phyloP scores from a whole-genome alignment of 1,140 invertebrate species.

The Aleiodes sp. region DNA sequence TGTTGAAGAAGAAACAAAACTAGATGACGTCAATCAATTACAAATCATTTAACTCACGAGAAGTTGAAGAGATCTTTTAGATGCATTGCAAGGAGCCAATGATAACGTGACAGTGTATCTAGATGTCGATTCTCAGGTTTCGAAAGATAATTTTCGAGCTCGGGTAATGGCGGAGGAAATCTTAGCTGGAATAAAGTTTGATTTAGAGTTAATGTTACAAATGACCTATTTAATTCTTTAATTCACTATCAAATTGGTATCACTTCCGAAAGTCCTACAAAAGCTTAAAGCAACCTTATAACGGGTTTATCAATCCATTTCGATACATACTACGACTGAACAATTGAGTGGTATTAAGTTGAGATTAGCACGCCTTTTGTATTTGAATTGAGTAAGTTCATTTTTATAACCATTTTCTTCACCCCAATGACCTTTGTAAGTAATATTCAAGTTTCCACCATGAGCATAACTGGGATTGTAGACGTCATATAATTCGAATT shows the following conservation, averaged over 20 bases:
- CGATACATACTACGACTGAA: constrained; percentile 65
- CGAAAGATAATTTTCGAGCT: constrained; percentile 68
- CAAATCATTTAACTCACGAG: constrained; percentile 58
- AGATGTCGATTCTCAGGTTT: constrained; percentile 64
- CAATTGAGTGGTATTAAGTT: constrained; percentile 64
- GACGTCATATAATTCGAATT: constrained; percentile 48
- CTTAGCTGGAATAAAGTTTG: no score
- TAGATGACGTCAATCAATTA: no score
- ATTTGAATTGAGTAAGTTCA: constrained; percentile 54
- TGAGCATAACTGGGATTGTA: constrained; percentile 66
- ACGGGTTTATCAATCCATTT: no score
- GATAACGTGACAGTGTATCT: constrained; percentile 72
- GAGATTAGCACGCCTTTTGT: constrained; percentile 65
- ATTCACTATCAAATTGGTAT: no score
- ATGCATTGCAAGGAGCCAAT: constrained; percentile 68
- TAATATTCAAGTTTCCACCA: constrained; percentile 64
- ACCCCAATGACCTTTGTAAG: constrained; percentile 63
- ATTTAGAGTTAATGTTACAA: no score
- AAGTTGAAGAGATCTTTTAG: constrained; percentile 73
- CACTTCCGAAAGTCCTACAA: no score
- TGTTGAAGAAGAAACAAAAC: no score
- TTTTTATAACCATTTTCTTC: constrained; percentile 45
- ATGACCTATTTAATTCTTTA: no score
- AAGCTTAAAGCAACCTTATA: no score
- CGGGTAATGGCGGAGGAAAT: constrained; percentile 63